Base-by-base conservation (phyloP, 2,113 vertebrate species). In the Tychaedon coryphoeus region DNA sequence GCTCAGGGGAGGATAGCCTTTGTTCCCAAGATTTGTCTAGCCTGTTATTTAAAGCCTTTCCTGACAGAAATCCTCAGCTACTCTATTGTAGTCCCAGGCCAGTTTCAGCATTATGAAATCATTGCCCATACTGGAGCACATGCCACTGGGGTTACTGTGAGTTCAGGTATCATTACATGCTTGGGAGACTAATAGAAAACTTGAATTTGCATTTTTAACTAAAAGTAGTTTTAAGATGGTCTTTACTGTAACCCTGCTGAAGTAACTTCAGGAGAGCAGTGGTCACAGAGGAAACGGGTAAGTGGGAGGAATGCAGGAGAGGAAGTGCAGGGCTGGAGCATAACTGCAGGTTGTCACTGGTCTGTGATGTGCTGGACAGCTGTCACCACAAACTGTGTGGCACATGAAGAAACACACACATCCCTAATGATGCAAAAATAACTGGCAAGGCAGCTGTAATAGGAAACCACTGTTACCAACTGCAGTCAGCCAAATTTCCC, bases 371-470 rank as follows among this genome's bases (percentile, higher is more conserved):
- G 48, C 78, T 76, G 53, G 53, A n/a, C 7, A 87, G 70, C 66
- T 93, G 87, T 88, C 87, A 86, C 36, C 57, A 43, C 58, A 50
- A 8, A 50, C 65, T 73, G 42, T 12, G 57, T 54, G 45, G 58
- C 62, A 70, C 29, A 12, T n/a, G 54, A 86, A 88, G 75, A 79
- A 90, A 80, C 1, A 7, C 79, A 91, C 38, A 47, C 16, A 26
- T 16, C 24, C 42, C 45, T 62, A 65, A 47, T 2, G 1, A 3
- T 57, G 50, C 74, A 75, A 89, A 91, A 91, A 82, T 72, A 96
- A 86, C 65, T 58, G 70, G 33, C 62, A 87, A 57, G 45, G 66
- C 53, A 86, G 87, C 50, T 90, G 85, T 90, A 79, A 91, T 16
- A 60, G 58, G 70, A 89, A 94, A 90, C 36, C 74, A 88, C 51